A percentile compares a stretch with the other conserved stretches of the same genome.
Conservation (phyloP, 2,797 vertebrate genomes). For the Nyctalus aviator region DNA sequence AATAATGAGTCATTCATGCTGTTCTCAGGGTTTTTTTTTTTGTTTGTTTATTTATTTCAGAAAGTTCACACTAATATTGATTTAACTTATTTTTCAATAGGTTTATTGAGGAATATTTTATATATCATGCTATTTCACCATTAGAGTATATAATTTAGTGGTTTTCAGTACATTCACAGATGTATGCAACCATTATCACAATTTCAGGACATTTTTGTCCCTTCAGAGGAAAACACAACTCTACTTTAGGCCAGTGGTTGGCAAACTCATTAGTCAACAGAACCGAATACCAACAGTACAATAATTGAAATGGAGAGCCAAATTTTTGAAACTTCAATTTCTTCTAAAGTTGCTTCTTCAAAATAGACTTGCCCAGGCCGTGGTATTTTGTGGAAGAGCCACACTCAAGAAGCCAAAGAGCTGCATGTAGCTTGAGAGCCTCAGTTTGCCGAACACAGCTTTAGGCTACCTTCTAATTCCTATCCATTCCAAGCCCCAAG, state of each 20-base stretch:
- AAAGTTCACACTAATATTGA: neutral
- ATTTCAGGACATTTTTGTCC: neutral
- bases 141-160: neutral
- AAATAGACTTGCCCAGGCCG: too few species aligned
- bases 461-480: neutral
- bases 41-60: neutral
- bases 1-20: neutral
- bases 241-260: neutral
- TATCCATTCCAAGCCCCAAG: neutral
- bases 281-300: too few species aligned
- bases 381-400: too few species aligned
- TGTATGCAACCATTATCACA: neutral
- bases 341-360: too few species aligned
- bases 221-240: neutral
- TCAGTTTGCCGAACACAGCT: too few species aligned
- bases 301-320: too few species aligned
- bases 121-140: neutral
- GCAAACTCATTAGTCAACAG: too few species aligned
- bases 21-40: neutral
- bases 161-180: neutral
- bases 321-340: too few species aligned
- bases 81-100: neutral
- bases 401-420: too few species aligned
- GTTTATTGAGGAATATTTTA: neutral
- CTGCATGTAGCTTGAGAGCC: too few species aligned